phyloP scores from a whole-genome alignment of 2,888 invertebrate species.

The Scaptodrosophila latifasciaeformis region DNA sequence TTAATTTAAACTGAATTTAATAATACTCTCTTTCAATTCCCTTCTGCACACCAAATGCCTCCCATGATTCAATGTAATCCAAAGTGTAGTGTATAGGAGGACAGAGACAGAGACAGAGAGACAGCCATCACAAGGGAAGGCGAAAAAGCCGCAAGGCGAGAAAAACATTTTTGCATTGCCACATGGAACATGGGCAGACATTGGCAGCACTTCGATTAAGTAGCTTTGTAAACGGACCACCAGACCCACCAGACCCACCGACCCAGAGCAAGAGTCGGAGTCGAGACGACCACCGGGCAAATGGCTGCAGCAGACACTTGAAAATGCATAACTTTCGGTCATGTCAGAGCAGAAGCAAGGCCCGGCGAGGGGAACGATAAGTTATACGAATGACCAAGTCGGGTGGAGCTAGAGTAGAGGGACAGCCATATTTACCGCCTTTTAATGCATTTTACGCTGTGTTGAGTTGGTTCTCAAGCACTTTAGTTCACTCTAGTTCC shows the following conservation, averaged over 20 bases:
- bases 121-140: slow-evolving; percentile 6
- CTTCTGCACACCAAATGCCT: no score
- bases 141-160: slow-evolving; percentile 16
- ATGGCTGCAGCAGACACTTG: slow-evolving; percentile 40
- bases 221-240: slow-evolving; percentile 50
- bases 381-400: no score
- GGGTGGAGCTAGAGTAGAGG: slow-evolving; percentile 5
- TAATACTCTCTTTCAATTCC: no score
- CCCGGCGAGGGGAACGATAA: no score
- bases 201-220: slow-evolving; percentile 61
- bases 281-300: slow-evolving; percentile 16
- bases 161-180: slow-evolving; percentile 45
- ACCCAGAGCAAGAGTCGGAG: slow-evolving; percentile 15
- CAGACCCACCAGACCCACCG: slow-evolving; percentile 1
- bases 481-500: neutral
- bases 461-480: slow-evolving; percentile 24
- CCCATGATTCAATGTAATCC: no score
- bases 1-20: no score
- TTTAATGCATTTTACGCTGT: slow-evolving; percentile 62
- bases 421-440: slow-evolving; percentile 57
- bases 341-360: neutral
- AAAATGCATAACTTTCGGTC: slow-evolving; percentile 58
- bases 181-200: slow-evolving; percentile 15
- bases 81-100: no score
- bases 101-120: slow-evolving; percentile 4